Base-by-base conservation (phyloP, 2,888 invertebrate genomes). In the Coremacera marginata region DNA sequence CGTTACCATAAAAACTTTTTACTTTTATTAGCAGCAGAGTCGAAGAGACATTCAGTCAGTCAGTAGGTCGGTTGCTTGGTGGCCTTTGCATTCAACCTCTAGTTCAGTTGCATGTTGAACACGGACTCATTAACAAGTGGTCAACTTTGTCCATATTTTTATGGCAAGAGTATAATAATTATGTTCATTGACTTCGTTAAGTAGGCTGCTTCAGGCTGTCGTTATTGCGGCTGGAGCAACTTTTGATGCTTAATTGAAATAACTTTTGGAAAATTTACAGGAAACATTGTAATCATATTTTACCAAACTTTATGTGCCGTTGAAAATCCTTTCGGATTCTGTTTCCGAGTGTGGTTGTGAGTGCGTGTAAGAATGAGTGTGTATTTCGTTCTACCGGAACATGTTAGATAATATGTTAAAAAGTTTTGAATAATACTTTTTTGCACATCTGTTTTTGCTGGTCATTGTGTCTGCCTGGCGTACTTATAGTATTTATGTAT, bases 141-240 rank as follows among this genome's bases (percentile, higher is more conserved):
- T 52, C 52, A 77, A 77, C 70, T 77, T 77, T 65, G 65, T 57
- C 57, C 71, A 71, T 71, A 72, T 67, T 68, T 76, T 76, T 72
- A 62, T 76, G 68, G 44, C 57, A 31, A 14, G 55, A 49, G 75
- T 68, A 63, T 84, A 84, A 86, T 85, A 84, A 86, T 86, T 82
- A 86, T 83, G 84, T 84, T 85, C 85, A 85, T 86, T 85, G 85
- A 86, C 86, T 85, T 83, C 82, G 80, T 82, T 84, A 86, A 85
- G 84, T 85, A 84, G 85, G 79, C 82, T 84, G 82, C 84, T 84
- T 85, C 81, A 83, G 84, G 84, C 79, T 83, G 86, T 84, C 85
- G 81, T 83, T 71, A 62, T 74, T 70, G 70, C 62, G 75, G 75
- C 44, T 63, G 55, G n/a, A 44, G 68, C 44, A 70, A 57, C 31